Conservation (phyloP, 2,888 invertebrate species). For the Phengaris alcon region DNA sequence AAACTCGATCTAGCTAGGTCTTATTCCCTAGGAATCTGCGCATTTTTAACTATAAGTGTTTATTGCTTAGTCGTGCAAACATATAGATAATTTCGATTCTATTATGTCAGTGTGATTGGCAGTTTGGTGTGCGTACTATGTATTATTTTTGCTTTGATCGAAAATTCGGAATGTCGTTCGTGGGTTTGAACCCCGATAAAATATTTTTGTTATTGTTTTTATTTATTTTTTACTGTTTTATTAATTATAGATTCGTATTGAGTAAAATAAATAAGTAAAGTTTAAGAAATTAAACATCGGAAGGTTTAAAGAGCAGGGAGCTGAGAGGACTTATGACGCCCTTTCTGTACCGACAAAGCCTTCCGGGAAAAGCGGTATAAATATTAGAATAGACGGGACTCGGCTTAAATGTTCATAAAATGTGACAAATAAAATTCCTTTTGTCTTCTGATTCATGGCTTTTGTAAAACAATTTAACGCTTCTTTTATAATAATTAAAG, state of each 20-base stretch:
- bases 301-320: background rate
- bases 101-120: too few relatives aligned
- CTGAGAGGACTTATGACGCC: background rate
- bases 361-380: background rate
- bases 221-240: too few relatives aligned
- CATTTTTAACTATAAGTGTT: too few relatives aligned
- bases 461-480: background rate
- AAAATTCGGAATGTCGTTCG: too few relatives aligned
- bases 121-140: too few relatives aligned
- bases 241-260: background rate
- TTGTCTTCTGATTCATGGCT: background rate
- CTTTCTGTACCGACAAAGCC: background rate
- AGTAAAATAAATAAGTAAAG: background rate
- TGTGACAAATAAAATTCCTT: constrained; percentile 1
- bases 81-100: too few relatives aligned
- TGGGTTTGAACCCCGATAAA: too few relatives aligned
- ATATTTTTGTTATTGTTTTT: too few relatives aligned
- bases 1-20: too few relatives aligned
- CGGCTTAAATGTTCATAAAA: background rate
- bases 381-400: background rate
- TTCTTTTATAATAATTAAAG: background rate
- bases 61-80: too few relatives aligned
- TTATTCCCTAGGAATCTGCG: too few relatives aligned
- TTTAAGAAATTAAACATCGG: background rate
- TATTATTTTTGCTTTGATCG: too few relatives aligned